Evolutionary conservation across 2,888 invertebrate genomes (phyloP).

Genomic region (Caenorhabditis imperialis): DNA sequence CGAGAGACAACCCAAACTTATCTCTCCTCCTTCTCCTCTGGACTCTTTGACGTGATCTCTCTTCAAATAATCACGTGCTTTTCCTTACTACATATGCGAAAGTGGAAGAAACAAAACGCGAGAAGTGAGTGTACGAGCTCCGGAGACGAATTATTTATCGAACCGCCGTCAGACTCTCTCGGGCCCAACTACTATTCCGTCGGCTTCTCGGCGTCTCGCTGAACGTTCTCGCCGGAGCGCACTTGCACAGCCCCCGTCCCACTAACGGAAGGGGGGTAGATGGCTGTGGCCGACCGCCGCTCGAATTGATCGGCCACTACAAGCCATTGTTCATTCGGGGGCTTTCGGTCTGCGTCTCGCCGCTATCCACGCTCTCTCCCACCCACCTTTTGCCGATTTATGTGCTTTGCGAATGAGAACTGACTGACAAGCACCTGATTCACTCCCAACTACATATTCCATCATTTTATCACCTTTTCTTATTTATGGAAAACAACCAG

Average conservation of each 20-base stretch:
- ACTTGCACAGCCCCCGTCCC: neutral
- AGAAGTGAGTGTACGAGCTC: conserved; percentile 28
- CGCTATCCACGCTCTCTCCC: conserved; percentile 22
- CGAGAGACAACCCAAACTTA: conserved; percentile 12
- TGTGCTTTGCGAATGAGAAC: conserved; percentile 50
- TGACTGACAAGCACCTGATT: conserved; percentile 44
- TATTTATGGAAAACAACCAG: conserved; percentile 44
- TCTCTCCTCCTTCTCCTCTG: conserved; percentile 8
- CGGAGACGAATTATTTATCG: conserved; percentile 50
- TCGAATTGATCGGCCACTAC: conserved; percentile 54
- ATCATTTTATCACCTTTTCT: conserved; percentile 45
- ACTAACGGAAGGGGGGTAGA: conserved; percentile 16
- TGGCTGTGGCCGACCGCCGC: conserved; percentile 38
- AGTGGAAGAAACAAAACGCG: conserved; percentile 30
- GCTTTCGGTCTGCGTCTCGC: conserved; percentile 42
- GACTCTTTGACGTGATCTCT: conserved; percentile 18
- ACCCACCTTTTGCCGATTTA: conserved; percentile 33
- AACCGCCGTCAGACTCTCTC: conserved; percentile 28
- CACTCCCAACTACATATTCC: conserved; percentile 10
- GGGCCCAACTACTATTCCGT: conserved; percentile 1
- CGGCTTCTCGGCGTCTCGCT: conserved; percentile 12
- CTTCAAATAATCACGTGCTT: conserved; percentile 39
- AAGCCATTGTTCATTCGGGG: conserved; percentile 53
- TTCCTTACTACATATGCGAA: conserved; percentile 39
- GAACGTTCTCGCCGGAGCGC: conserved; percentile 27